Conservation (phyloP, 1,140 invertebrate species). For the Dinothrombium tinctorium region DNA sequence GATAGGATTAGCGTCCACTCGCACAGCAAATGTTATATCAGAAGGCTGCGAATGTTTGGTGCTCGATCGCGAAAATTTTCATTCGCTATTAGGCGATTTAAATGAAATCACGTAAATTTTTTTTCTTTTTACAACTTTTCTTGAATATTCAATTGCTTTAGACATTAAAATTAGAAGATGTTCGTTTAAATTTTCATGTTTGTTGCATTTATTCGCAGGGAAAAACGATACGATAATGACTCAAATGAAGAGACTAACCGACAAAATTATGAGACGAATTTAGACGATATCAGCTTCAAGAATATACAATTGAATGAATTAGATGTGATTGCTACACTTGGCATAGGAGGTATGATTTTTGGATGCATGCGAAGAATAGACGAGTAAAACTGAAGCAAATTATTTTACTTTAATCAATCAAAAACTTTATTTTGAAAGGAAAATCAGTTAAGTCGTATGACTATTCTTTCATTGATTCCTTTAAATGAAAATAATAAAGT, state of each 20-base stretch:
- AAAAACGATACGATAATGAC: conserved; percentile 26
- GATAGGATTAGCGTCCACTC: neutral
- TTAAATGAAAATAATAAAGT: too few species aligned
- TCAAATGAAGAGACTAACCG: neutral
- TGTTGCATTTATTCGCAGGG: neutral
- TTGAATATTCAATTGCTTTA: neutral
- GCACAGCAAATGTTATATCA: conserved; percentile 11
- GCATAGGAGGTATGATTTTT: conserved; percentile 76
- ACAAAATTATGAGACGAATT: neutral
- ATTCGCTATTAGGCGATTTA: conserved; percentile 7
- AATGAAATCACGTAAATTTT: conserved; percentile 9
- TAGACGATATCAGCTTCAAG: neutral
- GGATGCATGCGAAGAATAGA: neutral
- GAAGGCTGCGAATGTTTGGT: conserved; percentile 11
- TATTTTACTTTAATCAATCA: too few species aligned
- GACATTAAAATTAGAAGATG: neutral
- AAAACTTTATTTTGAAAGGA: too few species aligned
- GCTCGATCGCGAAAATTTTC: conserved; percentile 6
- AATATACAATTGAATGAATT: conserved; percentile 56
- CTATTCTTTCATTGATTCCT: too few species aligned
- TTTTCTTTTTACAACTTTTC: neutral
- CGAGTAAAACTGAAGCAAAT: neutral
- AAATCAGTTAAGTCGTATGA: too few species aligned
- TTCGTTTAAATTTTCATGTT: neutral
- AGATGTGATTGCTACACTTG: conserved; percentile 55